Conservation (phyloP, 2,113 vertebrate genomes). For the Hipposideros armiger region DNA sequence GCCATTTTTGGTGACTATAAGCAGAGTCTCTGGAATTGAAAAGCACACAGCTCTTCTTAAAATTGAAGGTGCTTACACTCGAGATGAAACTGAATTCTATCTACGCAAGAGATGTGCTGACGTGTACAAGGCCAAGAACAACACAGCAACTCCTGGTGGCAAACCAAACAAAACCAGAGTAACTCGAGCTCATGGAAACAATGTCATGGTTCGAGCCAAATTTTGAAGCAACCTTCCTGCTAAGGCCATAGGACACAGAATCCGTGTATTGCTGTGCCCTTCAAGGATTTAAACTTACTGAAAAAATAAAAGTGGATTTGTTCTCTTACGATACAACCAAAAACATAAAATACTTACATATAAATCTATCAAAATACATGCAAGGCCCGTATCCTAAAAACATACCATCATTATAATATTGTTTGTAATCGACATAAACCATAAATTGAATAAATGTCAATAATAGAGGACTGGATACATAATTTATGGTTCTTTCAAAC, state of each 20-base stretch:
- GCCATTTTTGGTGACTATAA: background rate
- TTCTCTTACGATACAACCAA: background rate
- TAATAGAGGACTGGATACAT: background rate
- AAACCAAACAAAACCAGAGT: no score
- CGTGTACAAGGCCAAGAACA: no score
- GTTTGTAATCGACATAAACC: constrained; percentile 29
- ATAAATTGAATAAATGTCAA: background rate
- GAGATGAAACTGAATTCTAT: background rate
- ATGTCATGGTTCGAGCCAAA: background rate
- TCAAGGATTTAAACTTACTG: background rate
- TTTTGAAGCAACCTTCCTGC: background rate
- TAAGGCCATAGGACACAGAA: background rate
- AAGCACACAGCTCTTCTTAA: background rate
- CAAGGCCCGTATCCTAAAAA: background rate
- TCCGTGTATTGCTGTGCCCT: background rate
- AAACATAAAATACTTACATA: background rate
- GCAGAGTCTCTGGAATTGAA: no score
- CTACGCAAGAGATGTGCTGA: background rate
- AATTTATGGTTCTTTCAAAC: background rate
- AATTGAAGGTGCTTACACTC: background rate
- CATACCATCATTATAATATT: background rate
- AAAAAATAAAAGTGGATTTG: background rate
- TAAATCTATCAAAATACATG: background rate
- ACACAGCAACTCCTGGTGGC: no score
- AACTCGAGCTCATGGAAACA: background rate